phyloP scores from a whole-genome alignment of 2,888 invertebrate genomes.

The Xanthia icteritia region DNA sequence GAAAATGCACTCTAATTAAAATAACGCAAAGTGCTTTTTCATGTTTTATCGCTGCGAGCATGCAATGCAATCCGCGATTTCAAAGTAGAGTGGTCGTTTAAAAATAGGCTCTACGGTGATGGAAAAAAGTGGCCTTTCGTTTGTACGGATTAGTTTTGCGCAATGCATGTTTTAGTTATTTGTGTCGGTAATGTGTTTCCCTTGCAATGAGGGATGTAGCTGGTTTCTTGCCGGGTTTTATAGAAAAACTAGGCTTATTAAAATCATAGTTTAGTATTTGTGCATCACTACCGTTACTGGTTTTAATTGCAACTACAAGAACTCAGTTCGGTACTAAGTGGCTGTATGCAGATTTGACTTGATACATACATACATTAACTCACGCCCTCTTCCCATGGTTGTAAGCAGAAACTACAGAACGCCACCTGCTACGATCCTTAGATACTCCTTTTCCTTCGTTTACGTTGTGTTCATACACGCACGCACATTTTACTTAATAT shows the following conservation, averaged over 20 bases:
- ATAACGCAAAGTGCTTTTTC: conserved; percentile 24
- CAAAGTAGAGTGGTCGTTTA: not conserved
- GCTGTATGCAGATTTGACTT: not conserved
- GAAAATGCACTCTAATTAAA: conserved; percentile 36
- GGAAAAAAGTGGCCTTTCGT: not conserved
- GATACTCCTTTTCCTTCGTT: too few species aligned
- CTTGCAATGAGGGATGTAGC: conserved; percentile 41
- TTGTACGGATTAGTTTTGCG: conserved; percentile 7
- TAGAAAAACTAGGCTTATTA: not conserved
- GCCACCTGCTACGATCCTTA: too few species aligned
- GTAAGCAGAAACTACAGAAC: too few species aligned
- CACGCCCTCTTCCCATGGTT: too few species aligned
- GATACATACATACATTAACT: not conserved
- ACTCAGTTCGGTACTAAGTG: not conserved
- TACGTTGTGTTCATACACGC: too few species aligned
- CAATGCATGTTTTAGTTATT: conserved; percentile 36
- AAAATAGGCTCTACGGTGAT: not conserved
- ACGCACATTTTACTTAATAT: too few species aligned
- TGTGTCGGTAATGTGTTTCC: conserved; percentile 44
- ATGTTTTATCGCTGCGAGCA: conserved; percentile 20
- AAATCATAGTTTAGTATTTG: not conserved
- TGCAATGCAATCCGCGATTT: conserved; percentile 39
- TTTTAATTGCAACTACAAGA: not conserved
- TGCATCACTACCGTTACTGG: too few species aligned
- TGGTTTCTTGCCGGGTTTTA: conserved; percentile 15